These are phyloP conservation scores for Bradypus variegatus DNA, from an alignment of 2,797 vertebrate genomes.

Conservation along the genomic window DNA sequence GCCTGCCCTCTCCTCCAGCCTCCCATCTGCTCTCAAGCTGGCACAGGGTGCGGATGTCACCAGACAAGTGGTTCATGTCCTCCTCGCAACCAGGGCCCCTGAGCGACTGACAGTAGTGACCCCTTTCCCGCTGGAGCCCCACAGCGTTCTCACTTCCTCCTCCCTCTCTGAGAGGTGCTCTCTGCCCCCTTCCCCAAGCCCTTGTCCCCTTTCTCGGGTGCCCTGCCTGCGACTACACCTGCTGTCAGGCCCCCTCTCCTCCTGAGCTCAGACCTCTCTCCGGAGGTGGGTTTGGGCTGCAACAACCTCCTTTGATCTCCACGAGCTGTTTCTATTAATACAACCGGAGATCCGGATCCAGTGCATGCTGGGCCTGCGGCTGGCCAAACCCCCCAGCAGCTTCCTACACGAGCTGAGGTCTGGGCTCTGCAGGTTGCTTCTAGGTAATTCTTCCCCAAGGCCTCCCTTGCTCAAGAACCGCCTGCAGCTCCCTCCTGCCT, in stretches of 20 bases:
- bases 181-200: neutral
- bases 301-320: slow-evolving; percentile 30
- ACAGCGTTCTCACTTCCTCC: no score
- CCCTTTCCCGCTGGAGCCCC: neutral
- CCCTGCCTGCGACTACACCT: neutral
- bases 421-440: neutral
- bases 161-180: neutral
- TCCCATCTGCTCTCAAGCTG: neutral
- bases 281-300: neutral
- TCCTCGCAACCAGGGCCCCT: neutral
- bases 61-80: neutral
- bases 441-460: neutral
- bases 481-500: neutral
- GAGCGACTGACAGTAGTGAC: neutral
- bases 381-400: neutral
- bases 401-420: slow-evolving; percentile 31
- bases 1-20: neutral
- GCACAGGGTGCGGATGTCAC: neutral
- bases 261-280: neutral
- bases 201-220: neutral
- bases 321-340: slow-evolving; percentile 49
- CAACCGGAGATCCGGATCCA: slow-evolving; percentile 12
- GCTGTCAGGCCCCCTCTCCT: neutral
- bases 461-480: neutral
- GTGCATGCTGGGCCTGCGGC: neutral